A percentile compares a stretch with the other conserved stretches of the same genome.
These are phyloP conservation scores for Caenorhabditis brenneri DNA, from an alignment of 1,140 invertebrate genomes.

Conservation along the genomic window DNA sequence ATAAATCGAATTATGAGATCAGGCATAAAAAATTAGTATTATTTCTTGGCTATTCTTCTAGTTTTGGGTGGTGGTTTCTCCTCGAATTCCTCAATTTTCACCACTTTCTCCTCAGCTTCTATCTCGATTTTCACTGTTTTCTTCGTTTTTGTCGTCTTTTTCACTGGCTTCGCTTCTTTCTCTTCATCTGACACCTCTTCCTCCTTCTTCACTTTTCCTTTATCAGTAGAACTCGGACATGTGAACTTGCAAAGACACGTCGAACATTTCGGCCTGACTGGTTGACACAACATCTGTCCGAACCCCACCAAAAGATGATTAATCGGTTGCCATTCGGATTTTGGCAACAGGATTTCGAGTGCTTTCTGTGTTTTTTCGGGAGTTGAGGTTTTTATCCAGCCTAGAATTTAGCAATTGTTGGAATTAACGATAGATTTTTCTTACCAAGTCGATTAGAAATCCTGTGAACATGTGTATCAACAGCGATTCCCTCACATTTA, in stretches of 20 bases:
- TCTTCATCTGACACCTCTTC: background rate
- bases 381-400: constrained; percentile 75
- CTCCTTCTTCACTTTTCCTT: constrained; percentile 58
- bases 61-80: too few species aligned
- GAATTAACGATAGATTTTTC: constrained; percentile 1
- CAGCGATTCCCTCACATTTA: constrained; percentile 76
- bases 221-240: constrained; percentile 77
- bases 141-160: too few species aligned
- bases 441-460: constrained; percentile 56
- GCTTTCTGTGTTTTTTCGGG: constrained; percentile 85
- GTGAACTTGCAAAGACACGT: constrained; percentile 83
- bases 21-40: too few species aligned
- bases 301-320: constrained; percentile 93
- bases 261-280: constrained; percentile 81
- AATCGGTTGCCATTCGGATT: constrained; percentile 84
- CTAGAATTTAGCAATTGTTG: background rate
- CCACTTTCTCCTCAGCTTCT: background rate
- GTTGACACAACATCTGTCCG: constrained; percentile 88
- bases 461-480: constrained; percentile 59
- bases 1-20: too few species aligned
- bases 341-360: constrained; percentile 88
- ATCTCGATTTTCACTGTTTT: background rate
- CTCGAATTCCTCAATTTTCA: background rate
- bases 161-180: background rate
- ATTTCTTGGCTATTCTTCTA: too few species aligned